Conservation (phyloP, 2,888 invertebrate species). For the Lasius platythorax region DNA sequence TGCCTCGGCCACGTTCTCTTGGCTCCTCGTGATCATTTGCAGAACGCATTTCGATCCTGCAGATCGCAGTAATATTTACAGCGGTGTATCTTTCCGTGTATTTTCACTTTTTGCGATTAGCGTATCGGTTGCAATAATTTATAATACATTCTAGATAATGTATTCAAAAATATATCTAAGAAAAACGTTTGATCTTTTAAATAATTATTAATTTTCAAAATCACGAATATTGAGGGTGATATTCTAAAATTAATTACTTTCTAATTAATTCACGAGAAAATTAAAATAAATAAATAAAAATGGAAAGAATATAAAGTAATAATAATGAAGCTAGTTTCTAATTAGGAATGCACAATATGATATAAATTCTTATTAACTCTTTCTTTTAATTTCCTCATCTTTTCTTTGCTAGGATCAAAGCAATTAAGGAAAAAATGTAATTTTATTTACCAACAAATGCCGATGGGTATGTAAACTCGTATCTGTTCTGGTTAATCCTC, state of each 20-base stretch:
- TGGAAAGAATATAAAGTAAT: not conserved
- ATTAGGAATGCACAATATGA: constrained; percentile 13
- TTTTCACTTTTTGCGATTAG: not conserved
- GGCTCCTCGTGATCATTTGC: not conserved
- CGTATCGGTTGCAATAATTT: constrained; percentile 13
- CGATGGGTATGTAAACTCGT: not conserved
- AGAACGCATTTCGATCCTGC: not conserved
- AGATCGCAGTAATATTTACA: constrained; percentile 1
- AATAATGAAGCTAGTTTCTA: not conserved
- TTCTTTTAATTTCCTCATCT: not conserved
- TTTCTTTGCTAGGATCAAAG: constrained; percentile 1
- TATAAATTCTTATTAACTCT: constrained; percentile 4
- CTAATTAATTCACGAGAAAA: not conserved
- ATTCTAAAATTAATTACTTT: not conserved
- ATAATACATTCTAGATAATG: not conserved
- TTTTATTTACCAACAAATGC: not conserved
- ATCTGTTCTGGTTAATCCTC: not conserved
- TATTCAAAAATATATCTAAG: constrained; percentile 9
- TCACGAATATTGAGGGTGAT: not conserved
- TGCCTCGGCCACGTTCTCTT: constrained; percentile 67
- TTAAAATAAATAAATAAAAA: not conserved
- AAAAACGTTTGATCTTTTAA: constrained; percentile 13
- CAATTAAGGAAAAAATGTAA: constrained; percentile 1
- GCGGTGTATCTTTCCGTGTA: not conserved
- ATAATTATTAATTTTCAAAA: constrained; percentile 8